These are phyloP conservation scores for Puma concolor DNA, from an alignment of 2,113 vertebrate genomes.

Conservation along the genomic window DNA sequence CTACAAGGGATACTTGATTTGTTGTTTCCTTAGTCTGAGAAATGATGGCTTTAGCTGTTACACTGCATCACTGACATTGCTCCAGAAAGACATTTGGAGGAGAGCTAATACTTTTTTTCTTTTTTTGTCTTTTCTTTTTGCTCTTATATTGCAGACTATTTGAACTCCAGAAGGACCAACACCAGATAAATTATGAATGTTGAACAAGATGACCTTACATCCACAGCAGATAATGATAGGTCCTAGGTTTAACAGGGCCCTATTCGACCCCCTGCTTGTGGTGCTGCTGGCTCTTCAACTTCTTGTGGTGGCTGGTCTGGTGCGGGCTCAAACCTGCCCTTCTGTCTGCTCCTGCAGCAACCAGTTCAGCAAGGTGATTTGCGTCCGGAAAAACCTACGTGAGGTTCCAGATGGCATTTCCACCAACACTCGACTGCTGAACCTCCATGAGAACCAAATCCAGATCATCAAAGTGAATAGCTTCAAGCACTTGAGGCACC, in stretches of 20 bases:
- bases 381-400: conserved; percentile 94
- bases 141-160: conserved; percentile 85
- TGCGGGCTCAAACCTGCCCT: conserved; percentile 98
- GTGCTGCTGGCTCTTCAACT: conserved; percentile 99
- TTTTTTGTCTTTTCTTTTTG: conserved; percentile 61
- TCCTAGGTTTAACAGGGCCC: conserved; percentile 99
- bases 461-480: conserved; percentile 99
- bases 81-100: not conserved
- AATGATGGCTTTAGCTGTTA: not conserved
- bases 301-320: conserved; percentile 97
- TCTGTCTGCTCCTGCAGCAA: conserved; percentile 99
- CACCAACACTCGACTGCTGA: conserved; percentile 97
- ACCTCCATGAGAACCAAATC: conserved; percentile 99
- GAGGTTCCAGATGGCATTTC: conserved; percentile 99
- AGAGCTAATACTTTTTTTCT: conserved; percentile 69
- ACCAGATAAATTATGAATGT: conserved; percentile 99
- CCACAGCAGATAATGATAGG: conserved; percentile 99
- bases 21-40: not conserved
- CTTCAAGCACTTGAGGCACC: conserved; percentile 98
- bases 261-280: conserved; percentile 99
- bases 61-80: not conserved
- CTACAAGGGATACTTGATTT: not conserved
- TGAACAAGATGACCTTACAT: conserved; percentile 99
- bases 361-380: conserved; percentile 99
- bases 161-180: conserved; percentile 94